Conservation (phyloP, 2,888 invertebrate genomes). For the Acrocera orbiculus region DNA sequence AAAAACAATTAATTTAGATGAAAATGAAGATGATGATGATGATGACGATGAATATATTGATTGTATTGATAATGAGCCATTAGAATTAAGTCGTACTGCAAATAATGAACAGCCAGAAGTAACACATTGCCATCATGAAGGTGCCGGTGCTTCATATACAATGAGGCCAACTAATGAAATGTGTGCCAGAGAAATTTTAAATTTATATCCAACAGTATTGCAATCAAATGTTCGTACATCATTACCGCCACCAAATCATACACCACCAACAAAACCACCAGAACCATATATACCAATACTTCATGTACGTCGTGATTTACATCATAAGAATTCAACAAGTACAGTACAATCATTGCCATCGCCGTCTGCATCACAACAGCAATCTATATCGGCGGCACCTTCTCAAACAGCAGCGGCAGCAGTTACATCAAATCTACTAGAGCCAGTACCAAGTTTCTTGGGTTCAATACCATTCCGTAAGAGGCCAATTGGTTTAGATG, state of each 20-base stretch:
- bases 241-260: constrained; percentile 26
- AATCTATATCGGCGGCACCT: constrained; percentile 24
- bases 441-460: constrained; percentile 28
- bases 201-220: constrained; percentile 10
- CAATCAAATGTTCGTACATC: constrained; percentile 22
- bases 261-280: constrained; percentile 23
- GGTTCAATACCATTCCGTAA: constrained; percentile 30
- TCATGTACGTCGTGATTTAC: constrained; percentile 61
- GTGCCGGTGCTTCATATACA: constrained; percentile 44
- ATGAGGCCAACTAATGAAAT: constrained; percentile 50
- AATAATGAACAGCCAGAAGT: constrained; percentile 21
- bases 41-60: constrained; percentile 14
- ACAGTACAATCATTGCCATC: constrained; percentile 19
- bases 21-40: constrained; percentile 16
- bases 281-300: constrained; percentile 39
- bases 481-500: constrained; percentile 21
- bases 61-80: constrained; percentile 10
- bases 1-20: background rate
- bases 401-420: constrained; percentile 21
- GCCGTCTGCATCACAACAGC: constrained; percentile 34
- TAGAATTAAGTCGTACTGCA: constrained; percentile 11
- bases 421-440: constrained; percentile 25
- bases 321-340: constrained; percentile 33
- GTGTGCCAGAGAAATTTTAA: constrained; percentile 3
- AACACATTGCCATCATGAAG: constrained; percentile 51